phyloP scores from a whole-genome alignment of 2,888 invertebrate genomes.

The Synergus gifuensis region DNA sequence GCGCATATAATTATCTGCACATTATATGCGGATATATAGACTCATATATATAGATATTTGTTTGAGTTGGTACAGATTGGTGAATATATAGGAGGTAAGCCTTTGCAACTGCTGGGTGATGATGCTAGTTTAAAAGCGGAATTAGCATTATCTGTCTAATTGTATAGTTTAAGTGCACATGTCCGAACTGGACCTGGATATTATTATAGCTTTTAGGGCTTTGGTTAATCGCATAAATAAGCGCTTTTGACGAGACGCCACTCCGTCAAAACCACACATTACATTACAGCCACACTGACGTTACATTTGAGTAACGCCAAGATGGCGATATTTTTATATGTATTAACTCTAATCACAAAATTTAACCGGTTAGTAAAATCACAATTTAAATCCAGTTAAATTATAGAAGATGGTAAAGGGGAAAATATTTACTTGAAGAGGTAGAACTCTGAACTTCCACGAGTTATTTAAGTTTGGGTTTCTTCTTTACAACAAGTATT shows the following conservation, averaged over 20 bases:
- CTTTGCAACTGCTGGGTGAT: conserved; percentile 31
- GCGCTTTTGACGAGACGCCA: background rate
- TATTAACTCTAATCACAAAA: too few species aligned
- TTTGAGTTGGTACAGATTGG: background rate
- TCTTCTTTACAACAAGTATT: background rate
- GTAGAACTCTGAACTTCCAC: too few species aligned
- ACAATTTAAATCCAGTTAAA: background rate
- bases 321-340: too few species aligned
- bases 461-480: background rate
- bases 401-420: background rate
- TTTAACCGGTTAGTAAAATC: background rate
- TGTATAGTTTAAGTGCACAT: conserved; percentile 57
- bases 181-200: conserved; percentile 6
- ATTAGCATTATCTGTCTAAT: conserved; percentile 70
- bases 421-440: too few species aligned
- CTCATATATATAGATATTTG: background rate
- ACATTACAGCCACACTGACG: too few species aligned
- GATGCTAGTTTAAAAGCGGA: conserved; percentile 57
- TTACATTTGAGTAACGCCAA: too few species aligned
- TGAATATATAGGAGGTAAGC: conserved; percentile 20
- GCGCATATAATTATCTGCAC: background rate
- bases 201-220: background rate
- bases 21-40: background rate
- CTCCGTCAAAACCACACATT: too few species aligned
- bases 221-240: background rate